Percentiles rank a stretch among this genome's conserved stretches.
These are phyloP conservation scores for Nothura maculosa DNA, from an alignment of 2,797 vertebrate genomes.

Conservation along the genomic window DNA sequence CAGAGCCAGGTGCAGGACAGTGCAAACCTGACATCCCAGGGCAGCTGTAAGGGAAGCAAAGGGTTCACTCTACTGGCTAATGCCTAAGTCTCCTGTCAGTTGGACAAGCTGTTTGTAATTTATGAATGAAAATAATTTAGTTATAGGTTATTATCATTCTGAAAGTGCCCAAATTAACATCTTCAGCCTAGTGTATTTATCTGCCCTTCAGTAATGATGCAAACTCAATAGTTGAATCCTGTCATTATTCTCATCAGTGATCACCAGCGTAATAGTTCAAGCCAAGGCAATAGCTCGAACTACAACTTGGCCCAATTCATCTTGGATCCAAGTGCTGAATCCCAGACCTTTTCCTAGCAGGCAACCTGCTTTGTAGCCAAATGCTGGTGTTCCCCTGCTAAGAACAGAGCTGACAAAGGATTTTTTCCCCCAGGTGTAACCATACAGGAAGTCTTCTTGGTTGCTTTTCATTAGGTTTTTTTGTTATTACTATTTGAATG, in stretches of 20 bases:
- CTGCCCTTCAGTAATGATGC: not conserved
- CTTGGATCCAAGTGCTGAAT: not conserved
- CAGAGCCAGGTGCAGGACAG: not conserved
- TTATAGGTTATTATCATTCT: not conserved
- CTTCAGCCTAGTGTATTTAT: not conserved
- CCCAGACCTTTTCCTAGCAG: not conserved
- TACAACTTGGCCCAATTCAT: not conserved
- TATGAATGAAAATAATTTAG: not conserved
- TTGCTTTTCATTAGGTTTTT: not conserved
- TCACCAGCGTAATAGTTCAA: not conserved
- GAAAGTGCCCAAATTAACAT: not conserved
- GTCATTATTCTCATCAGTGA: not conserved
- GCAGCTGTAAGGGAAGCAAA: not conserved
- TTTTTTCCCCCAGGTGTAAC: not conserved
- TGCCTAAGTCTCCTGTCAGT: not conserved
- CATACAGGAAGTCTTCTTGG: not conserved
- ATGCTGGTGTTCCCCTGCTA: not conserved
- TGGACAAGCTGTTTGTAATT: not conserved
- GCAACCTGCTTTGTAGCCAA: not conserved
- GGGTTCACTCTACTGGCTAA: not conserved
- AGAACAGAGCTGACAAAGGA: not conserved
- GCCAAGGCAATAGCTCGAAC: not conserved
- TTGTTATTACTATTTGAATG: not conserved
- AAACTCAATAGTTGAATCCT: not conserved
- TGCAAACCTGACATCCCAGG: not conserved